A percentile compares a stretch with the other conserved stretches of the same genome.
Evolutionary conservation across 2,888 invertebrate species (phyloP).

Genomic region (Phymatocera aterrima): DNA sequence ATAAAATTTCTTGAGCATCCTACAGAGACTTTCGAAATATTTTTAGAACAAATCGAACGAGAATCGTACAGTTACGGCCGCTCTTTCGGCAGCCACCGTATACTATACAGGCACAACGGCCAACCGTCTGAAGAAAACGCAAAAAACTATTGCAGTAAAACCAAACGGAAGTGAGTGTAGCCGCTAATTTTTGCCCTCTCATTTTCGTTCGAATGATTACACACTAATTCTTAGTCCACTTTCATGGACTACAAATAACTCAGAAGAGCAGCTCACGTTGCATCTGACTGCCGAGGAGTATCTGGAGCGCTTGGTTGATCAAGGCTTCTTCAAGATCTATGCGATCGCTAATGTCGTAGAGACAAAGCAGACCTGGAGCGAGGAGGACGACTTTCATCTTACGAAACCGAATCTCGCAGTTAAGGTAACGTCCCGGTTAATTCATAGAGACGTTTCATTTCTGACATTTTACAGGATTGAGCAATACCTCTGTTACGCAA

Average conservation of each 20-base stretch:
- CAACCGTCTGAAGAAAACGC: conserved; percentile 79
- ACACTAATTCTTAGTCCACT: neutral
- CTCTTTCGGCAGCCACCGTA: conserved; percentile 81
- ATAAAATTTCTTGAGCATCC: neutral
- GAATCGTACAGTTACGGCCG: conserved; percentile 80
- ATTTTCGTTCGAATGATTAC: neutral
- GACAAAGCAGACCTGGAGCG: conserved; percentile 85
- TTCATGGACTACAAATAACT: neutral
- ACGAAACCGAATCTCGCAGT: conserved; percentile 82
- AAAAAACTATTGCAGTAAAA: conserved; percentile 79
- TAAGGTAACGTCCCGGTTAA: conserved; percentile 75
- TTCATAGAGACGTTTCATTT: conserved; percentile 2
- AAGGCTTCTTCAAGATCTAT: conserved; percentile 83
- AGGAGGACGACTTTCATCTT: conserved; percentile 84
- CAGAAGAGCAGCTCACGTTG: conserved; percentile 78
- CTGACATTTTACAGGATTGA: neutral
- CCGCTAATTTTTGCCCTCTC: neutral
- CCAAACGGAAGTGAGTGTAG: conserved; percentile 77
- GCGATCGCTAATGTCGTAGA: conserved; percentile 85
- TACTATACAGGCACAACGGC: conserved; percentile 84
- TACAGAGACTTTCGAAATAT: conserved; percentile 41
- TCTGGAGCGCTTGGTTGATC: conserved; percentile 83
- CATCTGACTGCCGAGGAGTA: conserved; percentile 82
- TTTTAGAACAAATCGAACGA: conserved; percentile 80
- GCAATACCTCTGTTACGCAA: neutral